phyloP scores from a whole-genome alignment of 2,113 vertebrate species.

The Crotalus viridis region DNA sequence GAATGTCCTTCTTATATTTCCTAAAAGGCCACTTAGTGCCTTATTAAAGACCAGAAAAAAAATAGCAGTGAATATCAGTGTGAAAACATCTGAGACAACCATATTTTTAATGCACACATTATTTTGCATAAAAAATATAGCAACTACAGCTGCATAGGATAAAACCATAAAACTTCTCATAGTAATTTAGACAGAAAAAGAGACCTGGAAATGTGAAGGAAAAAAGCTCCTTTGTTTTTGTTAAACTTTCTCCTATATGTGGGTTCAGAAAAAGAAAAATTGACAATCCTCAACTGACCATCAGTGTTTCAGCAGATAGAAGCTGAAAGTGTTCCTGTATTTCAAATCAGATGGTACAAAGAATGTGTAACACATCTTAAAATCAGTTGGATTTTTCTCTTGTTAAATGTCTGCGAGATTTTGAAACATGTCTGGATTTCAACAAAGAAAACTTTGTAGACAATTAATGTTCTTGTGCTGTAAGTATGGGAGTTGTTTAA shows the following conservation, averaged over 20 bases:
- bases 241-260: neutral
- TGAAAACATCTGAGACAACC: neutral
- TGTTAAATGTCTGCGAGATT: neutral
- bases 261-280: neutral
- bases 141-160: neutral
- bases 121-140: neutral
- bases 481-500: neutral
- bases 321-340: neutral
- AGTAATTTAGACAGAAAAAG: neutral
- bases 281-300: neutral
- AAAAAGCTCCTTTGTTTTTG: neutral
- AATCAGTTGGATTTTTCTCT: no score
- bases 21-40: neutral
- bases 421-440: no score
- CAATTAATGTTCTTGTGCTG: neutral
- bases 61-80: neutral
- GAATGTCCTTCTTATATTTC: neutral
- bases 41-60: neutral
- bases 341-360: neutral
- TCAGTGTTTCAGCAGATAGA: neutral
- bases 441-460: neutral
- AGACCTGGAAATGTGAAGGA: neutral
- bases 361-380: neutral
- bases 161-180: neutral
- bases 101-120: neutral